Percentiles rank a stretch among this genome's conserved stretches.
These are phyloP conservation scores for Oscheius sp. DNA, from an alignment of 2,888 invertebrate species.

Conservation along the genomic window DNA sequence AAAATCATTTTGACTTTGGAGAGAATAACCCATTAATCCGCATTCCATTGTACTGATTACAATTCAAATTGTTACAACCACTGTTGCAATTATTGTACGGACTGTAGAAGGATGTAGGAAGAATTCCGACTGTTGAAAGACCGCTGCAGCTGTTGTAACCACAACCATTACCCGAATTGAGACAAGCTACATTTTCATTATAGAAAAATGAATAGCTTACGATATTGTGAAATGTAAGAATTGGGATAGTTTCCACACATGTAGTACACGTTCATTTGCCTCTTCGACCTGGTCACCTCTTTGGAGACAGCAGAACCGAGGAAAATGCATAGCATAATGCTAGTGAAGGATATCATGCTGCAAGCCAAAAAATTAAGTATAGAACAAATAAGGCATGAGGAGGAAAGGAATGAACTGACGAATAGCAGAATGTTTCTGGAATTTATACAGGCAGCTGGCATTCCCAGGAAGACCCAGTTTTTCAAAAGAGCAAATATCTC, in stretches of 20 bases:
- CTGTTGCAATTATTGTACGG: constrained; percentile 50
- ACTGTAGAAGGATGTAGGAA: constrained; percentile 50
- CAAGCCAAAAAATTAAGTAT: not conserved
- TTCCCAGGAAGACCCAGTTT: constrained; percentile 24
- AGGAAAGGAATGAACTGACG: not conserved
- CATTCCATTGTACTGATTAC: constrained; percentile 51
- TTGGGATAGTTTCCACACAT: constrained; percentile 50
- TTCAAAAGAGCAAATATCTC: constrained; percentile 21
- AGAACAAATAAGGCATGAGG: not conserved
- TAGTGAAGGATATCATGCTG: not conserved
- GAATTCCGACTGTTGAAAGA: constrained; percentile 32
- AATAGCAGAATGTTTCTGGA: not conserved
- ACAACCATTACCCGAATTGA: constrained; percentile 17
- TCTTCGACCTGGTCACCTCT: constrained; percentile 45
- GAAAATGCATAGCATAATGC: not conserved
- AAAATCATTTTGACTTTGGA: constrained; percentile 17
- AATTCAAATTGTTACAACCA: constrained; percentile 49
- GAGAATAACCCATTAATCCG: constrained; percentile 45
- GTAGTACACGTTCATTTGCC: constrained; percentile 49
- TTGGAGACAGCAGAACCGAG: constrained; percentile 31
- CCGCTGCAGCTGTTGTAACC: constrained; percentile 39
- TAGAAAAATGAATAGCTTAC: constrained; percentile 24
- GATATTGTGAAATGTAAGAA: constrained; percentile 41
- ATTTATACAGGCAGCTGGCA: constrained; percentile 1
- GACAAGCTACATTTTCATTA: constrained; percentile 8